These are phyloP conservation scores for Papilio gigon DNA, from an alignment of 2,888 invertebrate genomes.

Conservation along the genomic window DNA sequence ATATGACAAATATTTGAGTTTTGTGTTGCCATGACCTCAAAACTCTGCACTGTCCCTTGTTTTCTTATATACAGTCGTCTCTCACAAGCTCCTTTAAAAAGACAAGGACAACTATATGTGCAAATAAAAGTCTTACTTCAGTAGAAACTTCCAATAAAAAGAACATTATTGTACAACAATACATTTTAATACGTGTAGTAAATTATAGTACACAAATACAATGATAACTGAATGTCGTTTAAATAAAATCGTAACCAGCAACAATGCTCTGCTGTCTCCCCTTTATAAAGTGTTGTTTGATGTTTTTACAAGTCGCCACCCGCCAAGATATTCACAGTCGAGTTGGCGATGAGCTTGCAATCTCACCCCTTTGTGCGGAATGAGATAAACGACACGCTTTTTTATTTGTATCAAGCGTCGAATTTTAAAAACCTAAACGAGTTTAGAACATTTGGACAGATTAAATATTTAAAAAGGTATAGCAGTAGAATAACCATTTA, in stretches of 20 bases:
- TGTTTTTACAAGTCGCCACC: constrained; percentile 52
- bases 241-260: constrained; percentile 11
- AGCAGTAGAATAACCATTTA: neutral
- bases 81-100: no score
- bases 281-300: constrained; percentile 54
- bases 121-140: no score
- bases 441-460: neutral
- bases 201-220: neutral
- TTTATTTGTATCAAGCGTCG: constrained; percentile 36
- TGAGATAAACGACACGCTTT: constrained; percentile 53
- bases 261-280: constrained; percentile 47
- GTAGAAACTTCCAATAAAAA: no score
- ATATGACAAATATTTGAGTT: no score
- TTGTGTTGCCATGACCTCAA: no score
- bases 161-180: no score
- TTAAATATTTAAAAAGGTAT: neutral
- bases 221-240: constrained; percentile 7
- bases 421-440: constrained; percentile 15
- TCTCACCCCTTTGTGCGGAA: constrained; percentile 64
- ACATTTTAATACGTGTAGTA: no score
- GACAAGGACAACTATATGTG: no score
- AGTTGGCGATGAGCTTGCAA: constrained; percentile 61
- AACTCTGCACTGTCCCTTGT: no score
- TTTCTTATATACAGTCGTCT: no score
- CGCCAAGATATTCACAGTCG: constrained; percentile 65